These are phyloP conservation scores for Erethizon dorsatum DNA, from an alignment of 2,797 vertebrate genomes.

Conservation along the genomic window DNA sequence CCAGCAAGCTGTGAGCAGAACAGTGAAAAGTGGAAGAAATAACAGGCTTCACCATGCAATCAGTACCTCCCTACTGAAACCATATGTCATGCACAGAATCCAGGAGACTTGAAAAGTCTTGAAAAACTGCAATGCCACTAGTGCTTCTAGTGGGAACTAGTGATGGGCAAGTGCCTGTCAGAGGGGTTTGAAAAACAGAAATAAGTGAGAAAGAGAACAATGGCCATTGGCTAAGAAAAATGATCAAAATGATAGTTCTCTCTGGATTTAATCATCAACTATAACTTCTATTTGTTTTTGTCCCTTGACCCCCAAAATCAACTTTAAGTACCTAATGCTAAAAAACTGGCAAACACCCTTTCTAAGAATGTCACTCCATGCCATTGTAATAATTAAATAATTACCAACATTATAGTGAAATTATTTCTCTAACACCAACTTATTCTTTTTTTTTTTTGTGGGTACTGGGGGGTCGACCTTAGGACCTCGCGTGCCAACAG, in stretches of 20 bases:
- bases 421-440: neutral
- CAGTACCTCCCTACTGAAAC: constrained; percentile 76
- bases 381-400: constrained; percentile 28
- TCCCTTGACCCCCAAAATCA: constrained; percentile 44
- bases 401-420: constrained; percentile 2
- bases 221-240: constrained; percentile 22
- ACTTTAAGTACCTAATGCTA: constrained; percentile 30
- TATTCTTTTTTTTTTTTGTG: too few species aligned
- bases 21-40: constrained; percentile 85
- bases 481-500: too few species aligned
- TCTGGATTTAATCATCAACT: constrained; percentile 54
- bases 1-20: constrained; percentile 78
- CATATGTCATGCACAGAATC: constrained; percentile 77
- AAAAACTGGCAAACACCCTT: neutral
- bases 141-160: constrained; percentile 62
- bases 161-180: constrained; percentile 59
- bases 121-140: constrained; percentile 59
- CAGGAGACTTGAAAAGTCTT: constrained; percentile 68
- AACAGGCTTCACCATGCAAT: constrained; percentile 81
- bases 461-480: too few species aligned
- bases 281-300: constrained; percentile 17
- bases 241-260: constrained; percentile 25
- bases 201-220: constrained; percentile 31
- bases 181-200: constrained; percentile 58
- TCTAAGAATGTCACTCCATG: neutral